A percentile compares a stretch with the other conserved stretches of the same genome.
Evolutionary conservation across 2,888 invertebrate genomes (phyloP).

Genomic region (Anarsia innoxiella): DNA sequence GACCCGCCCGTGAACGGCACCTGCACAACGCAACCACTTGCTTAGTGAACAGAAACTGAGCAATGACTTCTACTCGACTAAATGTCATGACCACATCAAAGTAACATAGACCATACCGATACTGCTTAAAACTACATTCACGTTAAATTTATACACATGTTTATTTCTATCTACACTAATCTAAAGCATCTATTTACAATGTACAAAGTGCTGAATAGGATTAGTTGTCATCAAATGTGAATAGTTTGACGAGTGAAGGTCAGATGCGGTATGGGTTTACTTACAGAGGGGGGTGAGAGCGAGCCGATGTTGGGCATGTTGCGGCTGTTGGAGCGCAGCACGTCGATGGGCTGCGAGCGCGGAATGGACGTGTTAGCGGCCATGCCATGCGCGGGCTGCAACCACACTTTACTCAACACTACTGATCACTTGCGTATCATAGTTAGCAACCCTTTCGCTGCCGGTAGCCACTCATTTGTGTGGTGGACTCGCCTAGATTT

Average conservation of each 20-base stretch:
- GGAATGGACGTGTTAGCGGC: conserved; percentile 74
- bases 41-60: too few relatives aligned
- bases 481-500: too few relatives aligned
- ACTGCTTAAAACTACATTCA: background rate
- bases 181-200: too few relatives aligned
- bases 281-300: conserved; percentile 91
- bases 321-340: conserved; percentile 84
- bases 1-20: conserved; percentile 86
- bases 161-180: too few relatives aligned
- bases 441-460: background rate
- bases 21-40: conserved; percentile 36
- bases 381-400: conserved; percentile 22
- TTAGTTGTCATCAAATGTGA: too few relatives aligned
- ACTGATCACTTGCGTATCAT: background rate
- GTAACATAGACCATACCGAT: background rate
- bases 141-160: background rate
- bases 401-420: background rate
- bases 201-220: too few relatives aligned
- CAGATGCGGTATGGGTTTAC: conserved; percentile 27
- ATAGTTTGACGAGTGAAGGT: too few relatives aligned
- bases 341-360: conserved; percentile 89
- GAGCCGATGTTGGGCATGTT: conserved; percentile 90
- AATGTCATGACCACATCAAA: background rate
- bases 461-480: too few relatives aligned
- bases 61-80: background rate